Conservation (phyloP, 2,888 invertebrate species). For the Phymatocera aterrima region DNA sequence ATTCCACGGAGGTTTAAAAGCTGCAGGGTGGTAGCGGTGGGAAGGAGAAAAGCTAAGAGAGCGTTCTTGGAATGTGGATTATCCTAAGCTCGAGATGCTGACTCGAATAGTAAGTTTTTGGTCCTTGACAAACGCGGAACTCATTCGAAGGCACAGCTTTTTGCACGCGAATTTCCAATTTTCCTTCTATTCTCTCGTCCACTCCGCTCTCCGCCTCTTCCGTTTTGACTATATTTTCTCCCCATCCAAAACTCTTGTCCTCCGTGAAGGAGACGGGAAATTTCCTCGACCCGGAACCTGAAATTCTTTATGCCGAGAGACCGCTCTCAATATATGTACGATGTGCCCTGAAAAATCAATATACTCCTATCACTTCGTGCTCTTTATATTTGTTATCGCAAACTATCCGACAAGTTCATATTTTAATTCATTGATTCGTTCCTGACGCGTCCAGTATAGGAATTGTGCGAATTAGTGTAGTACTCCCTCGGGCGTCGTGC, state of each 20-base stretch:
- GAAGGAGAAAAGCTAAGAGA: conserved; percentile 32
- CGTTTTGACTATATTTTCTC: too few relatives aligned
- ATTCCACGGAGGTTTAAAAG: background rate
- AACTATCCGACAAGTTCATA: too few relatives aligned
- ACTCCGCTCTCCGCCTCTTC: conserved; percentile 24
- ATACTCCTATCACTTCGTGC: background rate
- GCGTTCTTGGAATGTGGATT: conserved; percentile 41
- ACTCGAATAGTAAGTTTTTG: conserved; percentile 45
- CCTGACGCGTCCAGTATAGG: conserved; percentile 50
- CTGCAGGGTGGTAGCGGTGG: background rate
- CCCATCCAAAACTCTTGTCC: background rate
- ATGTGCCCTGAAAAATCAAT: background rate
- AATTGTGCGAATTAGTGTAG: conserved; percentile 56
- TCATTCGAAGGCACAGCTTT: conserved; percentile 42
- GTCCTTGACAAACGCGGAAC: conserved; percentile 39
- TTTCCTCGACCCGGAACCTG: background rate
- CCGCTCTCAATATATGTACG: background rate
- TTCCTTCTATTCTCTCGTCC: conserved; percentile 38
- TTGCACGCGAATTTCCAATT: conserved; percentile 43
- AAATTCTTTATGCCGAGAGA: background rate
- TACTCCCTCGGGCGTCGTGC: conserved; percentile 41
- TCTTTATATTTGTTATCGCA: too few relatives aligned
- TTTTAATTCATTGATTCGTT: too few relatives aligned
- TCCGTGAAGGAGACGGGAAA: background rate
- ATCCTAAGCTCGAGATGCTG: conserved; percentile 45